Evolutionary conservation across 2,888 invertebrate species (phyloP).

Genomic region (Zelleria hepariella): DNA sequence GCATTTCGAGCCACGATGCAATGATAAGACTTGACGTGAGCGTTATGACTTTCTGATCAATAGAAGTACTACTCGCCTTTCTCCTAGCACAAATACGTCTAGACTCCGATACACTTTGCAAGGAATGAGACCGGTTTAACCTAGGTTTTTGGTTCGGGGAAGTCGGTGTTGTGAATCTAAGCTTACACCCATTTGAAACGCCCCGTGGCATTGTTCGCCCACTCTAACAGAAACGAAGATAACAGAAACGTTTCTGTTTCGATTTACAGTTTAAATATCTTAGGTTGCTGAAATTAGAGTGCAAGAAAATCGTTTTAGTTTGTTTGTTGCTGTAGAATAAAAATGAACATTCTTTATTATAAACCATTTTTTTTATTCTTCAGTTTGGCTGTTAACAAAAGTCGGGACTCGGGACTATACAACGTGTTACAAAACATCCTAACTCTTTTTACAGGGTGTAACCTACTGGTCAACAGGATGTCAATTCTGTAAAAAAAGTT

Average conservation of each 20-base stretch:
- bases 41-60: constrained; percentile 59
- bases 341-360: too few relatives aligned
- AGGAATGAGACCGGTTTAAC: background rate
- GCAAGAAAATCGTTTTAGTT: too few relatives aligned
- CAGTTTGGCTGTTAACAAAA: too few relatives aligned
- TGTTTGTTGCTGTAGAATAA: too few relatives aligned
- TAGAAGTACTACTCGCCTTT: constrained; percentile 3
- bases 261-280: background rate
- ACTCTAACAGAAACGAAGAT: background rate
- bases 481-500: too few relatives aligned
- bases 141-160: background rate
- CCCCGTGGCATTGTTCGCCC: background rate
- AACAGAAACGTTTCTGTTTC: background rate
- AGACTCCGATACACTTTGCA: background rate
- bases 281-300: background rate
- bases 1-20: constrained; percentile 29
- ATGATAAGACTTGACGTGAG: constrained; percentile 63
- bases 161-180: background rate
- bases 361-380: too few relatives aligned
- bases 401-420: too few relatives aligned
- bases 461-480: too few relatives aligned
- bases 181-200: background rate
- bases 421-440: too few relatives aligned
- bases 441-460: too few relatives aligned
- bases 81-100: background rate